Base-by-base conservation (phyloP, 2,797 vertebrate genomes). In the Megaceryle alcyon region DNA sequence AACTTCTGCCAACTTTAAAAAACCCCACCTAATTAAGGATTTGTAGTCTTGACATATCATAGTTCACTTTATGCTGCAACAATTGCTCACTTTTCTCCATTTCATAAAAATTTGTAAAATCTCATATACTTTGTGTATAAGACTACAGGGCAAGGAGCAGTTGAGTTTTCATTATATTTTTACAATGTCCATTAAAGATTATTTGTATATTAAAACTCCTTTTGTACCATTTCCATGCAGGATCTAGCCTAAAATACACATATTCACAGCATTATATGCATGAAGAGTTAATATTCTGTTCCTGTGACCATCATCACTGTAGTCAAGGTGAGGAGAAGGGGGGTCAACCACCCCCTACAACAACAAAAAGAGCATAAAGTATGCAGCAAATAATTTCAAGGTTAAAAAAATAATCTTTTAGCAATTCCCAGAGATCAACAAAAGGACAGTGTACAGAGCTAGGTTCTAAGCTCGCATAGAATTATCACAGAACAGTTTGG, bases 11-110 rank as follows among this genome's bases (percentile, higher is more conserved):
- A 92, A 37, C 61, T 87, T 94, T 51, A 87, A 88, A 90, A 90
- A 70, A 90, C 5, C 28, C 7, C 60, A 63, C 39, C 63, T 92
- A 89, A 94, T 88, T 92, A 95, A 92, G 54, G 54, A 89, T 84
- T 63, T 86, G 64, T 63, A 72, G 57, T 86, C 43, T 72, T 80
- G 91, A 87, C 77, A 71, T 53, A 82, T 65, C 70, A 33, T 89
- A 14, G 20, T 84, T 95, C 59, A 78, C 19, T 94, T 95, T 53
- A 72, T 76, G 37, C 33, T 89, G 46, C 60, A 84, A 88, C 31
- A 66, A 78, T 78, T 77, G 88, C 82, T 86, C 46, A 78, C 44
- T 89, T 87, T 71, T 53, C 53, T 79, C 11, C 70, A 73, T 86
- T 92, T 94, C 82, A 91, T 85, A 91, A 69, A 69, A 86, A 56